Percentiles rank a stretch among this genome's conserved stretches.
These are phyloP conservation scores for Acanthosoma haemorrhoidale DNA, from an alignment of 2,888 invertebrate genomes.

Conservation along the genomic window DNA sequence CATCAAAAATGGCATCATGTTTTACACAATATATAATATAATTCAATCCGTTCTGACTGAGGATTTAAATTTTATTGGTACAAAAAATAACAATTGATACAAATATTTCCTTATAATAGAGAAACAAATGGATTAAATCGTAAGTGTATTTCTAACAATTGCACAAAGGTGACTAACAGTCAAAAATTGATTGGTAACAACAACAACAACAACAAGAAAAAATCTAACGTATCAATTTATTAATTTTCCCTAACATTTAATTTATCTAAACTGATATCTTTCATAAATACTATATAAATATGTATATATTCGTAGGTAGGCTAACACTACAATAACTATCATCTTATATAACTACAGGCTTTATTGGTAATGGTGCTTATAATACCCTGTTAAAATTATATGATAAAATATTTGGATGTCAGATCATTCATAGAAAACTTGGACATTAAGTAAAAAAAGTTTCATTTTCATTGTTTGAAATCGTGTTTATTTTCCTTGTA, in stretches of 20 bases:
- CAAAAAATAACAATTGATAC: conserved; percentile 13
- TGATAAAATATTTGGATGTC: not conserved
- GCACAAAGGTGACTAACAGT: not conserved
- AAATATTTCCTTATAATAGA: conserved; percentile 7
- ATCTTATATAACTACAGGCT: conserved; percentile 9
- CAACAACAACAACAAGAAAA: not conserved
- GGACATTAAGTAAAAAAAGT: conserved; percentile 4
- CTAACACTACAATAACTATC: not conserved
- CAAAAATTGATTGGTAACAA: not conserved
- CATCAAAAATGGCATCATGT: not conserved
- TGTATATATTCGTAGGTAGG: not conserved
- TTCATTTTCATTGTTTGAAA: not conserved
- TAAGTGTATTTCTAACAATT: not conserved
- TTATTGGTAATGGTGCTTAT: conserved; percentile 12
- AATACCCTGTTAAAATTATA: conserved; percentile 7
- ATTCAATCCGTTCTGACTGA: not conserved
- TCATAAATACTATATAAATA: not conserved
- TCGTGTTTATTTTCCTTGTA: not conserved
- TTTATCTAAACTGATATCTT: not conserved
- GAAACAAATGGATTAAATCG: conserved; percentile 6
- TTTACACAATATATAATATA: not conserved
- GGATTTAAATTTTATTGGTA: not conserved
- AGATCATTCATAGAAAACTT: not conserved
- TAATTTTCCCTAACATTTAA: not conserved
- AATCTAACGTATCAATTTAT: not conserved